Evolutionary conservation across 1,140 invertebrate genomes (phyloP).

Genomic region (Drosophila simulans): DNA sequence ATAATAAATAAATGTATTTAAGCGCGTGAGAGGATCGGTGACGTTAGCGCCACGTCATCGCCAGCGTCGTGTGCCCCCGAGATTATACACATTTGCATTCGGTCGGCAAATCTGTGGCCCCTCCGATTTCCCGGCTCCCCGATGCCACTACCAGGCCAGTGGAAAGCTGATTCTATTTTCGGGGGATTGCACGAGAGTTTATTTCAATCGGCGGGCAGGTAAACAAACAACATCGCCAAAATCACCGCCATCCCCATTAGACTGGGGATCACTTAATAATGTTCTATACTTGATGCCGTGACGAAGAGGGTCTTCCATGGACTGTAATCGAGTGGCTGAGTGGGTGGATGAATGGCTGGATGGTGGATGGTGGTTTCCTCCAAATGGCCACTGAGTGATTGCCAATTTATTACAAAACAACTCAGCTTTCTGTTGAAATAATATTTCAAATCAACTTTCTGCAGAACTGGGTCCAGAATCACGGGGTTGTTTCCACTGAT

Average conservation of each 20-base stretch:
- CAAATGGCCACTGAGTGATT: slow-evolving; percentile 46
- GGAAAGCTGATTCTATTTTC: slow-evolving; percentile 54
- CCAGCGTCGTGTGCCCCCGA: slow-evolving; percentile 42
- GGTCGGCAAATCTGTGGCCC: not conserved
- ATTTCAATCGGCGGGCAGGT: slow-evolving; percentile 42
- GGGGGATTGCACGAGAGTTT: slow-evolving; percentile 71
- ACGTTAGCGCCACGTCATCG: slow-evolving; percentile 61
- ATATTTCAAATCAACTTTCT: slow-evolving; percentile 43
- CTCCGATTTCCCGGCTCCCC: not conserved
- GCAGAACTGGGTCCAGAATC: slow-evolving; percentile 2
- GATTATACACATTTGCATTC: slow-evolving; percentile 31
- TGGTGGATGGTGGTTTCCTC: slow-evolving; percentile 18
- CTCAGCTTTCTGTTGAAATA: slow-evolving; percentile 45
- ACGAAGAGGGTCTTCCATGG: slow-evolving; percentile 39
- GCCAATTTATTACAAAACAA: slow-evolving; percentile 54
- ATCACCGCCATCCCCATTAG: slow-evolving; percentile 35
- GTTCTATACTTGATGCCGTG: slow-evolving; percentile 66
- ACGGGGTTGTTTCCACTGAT: slow-evolving; percentile 15
- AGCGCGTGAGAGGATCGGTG: slow-evolving; percentile 32
- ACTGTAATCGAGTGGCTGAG: slow-evolving; percentile 11
- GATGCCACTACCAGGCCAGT: slow-evolving; percentile 26
- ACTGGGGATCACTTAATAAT: slow-evolving; percentile 68
- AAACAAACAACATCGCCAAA: slow-evolving; percentile 60
- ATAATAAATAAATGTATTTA: slow-evolving; percentile 21
- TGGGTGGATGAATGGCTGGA: not conserved